Evolutionary conservation across 2,888 invertebrate genomes (phyloP).

Genomic region (Drosophila tripunctata): DNA sequence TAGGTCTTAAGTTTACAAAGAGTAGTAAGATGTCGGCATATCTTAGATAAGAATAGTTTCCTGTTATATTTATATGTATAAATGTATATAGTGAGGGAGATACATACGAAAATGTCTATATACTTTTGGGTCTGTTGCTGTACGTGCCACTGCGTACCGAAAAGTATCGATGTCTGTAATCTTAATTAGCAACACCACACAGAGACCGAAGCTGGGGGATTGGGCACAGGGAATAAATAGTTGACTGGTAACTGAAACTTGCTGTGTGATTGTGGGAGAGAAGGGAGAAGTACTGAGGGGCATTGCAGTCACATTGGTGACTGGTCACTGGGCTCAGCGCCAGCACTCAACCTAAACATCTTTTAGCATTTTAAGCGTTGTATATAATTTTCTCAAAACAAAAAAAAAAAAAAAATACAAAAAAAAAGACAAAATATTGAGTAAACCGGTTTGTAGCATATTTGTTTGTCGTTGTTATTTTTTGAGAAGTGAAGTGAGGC

Average conservation of each 20-base stretch:
- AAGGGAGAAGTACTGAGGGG: background rate
- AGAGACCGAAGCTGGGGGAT: constrained; percentile 3
- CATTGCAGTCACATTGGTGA: background rate
- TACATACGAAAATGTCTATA: constrained; percentile 10
- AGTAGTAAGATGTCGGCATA: background rate
- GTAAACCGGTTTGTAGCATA: constrained; percentile 62
- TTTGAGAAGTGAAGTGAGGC: constrained; percentile 29
- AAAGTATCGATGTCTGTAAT: constrained; percentile 78
- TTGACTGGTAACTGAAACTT: background rate
- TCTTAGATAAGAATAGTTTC: background rate
- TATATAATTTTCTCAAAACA: constrained; percentile 45
- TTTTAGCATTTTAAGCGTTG: constrained; percentile 73
- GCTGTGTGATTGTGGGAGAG: background rate
- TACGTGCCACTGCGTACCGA: constrained; percentile 72
- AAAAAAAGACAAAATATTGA: constrained; percentile 41
- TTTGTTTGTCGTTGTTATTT: constrained; percentile 51
- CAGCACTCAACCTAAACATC: constrained; percentile 63
- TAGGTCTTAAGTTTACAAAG: background rate
- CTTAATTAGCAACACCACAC: constrained; percentile 74
- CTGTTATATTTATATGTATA: constrained; percentile 4
- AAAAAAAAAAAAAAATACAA: constrained; percentile 35
- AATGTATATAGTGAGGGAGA: background rate
- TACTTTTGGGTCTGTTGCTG: constrained; percentile 34
- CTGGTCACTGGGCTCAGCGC: constrained; percentile 42
- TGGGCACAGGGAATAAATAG: constrained; percentile 1